Evolutionary conservation across 30 jellyfish, hydroid and myxozoan species (phyloP).

Genomic region (Nemopilema nomurai): DNA sequence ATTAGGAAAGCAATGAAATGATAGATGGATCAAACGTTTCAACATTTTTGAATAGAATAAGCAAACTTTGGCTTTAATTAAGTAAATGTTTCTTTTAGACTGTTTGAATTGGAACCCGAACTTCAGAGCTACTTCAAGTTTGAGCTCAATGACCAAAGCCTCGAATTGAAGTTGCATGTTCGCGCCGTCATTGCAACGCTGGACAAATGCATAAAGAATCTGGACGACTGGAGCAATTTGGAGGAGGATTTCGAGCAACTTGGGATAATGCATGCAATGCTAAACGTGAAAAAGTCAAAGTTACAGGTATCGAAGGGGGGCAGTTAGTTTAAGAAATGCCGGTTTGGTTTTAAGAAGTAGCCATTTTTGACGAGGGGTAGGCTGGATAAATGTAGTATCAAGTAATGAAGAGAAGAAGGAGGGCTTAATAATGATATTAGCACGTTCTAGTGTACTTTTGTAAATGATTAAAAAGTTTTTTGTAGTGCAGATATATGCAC

Average conservation of each 20-base stretch:
- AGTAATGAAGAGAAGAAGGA: too few species aligned
- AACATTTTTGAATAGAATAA: too few species aligned
- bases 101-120: slow-evolving; percentile 39
- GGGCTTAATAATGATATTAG: too few species aligned
- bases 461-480: too few species aligned
- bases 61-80: not conserved
- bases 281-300: slow-evolving; percentile 21
- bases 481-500: too few species aligned
- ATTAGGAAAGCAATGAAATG: too few species aligned
- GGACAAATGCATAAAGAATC: slow-evolving; percentile 50
- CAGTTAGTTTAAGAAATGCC: too few species aligned
- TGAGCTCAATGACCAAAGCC: slow-evolving; percentile 4
- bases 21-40: too few species aligned
- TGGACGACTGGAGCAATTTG: slow-evolving; percentile 49
- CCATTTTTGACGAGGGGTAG: too few species aligned
- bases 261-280: slow-evolving; percentile 62
- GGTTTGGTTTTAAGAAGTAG: too few species aligned
- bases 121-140: slow-evolving; percentile 38
- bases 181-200: slow-evolving; percentile 60
- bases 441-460: too few species aligned
- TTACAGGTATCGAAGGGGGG: slow-evolving; percentile 48
- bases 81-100: slow-evolving; percentile 4
- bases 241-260: slow-evolving; percentile 56
- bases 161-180: slow-evolving; percentile 51
- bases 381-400: too few species aligned